These are phyloP conservation scores for Ryuthela nishihirai DNA, from an alignment of 2,888 invertebrate genomes.

Conservation along the genomic window DNA sequence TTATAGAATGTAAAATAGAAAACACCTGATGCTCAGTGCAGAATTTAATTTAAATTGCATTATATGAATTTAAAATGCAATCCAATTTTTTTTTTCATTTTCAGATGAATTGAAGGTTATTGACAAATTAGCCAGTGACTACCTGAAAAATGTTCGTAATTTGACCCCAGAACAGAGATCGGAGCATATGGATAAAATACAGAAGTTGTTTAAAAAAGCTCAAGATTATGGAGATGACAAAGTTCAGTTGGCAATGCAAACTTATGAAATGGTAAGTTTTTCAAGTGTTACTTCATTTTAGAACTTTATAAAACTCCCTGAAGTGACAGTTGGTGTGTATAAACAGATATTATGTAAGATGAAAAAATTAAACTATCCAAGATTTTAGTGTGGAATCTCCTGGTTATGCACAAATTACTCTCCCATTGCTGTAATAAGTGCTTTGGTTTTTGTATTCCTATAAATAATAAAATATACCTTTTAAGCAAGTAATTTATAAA, in stretches of 20 bases:
- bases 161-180: conserved; percentile 67
- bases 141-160: conserved; percentile 67
- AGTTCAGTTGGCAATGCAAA: conserved; percentile 94
- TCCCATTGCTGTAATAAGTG: too few species aligned
- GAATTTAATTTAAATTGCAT: not conserved
- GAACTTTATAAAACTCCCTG: too few species aligned
- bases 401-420: too few species aligned
- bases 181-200: conserved; percentile 77
- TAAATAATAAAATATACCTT: too few species aligned
- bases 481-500: too few species aligned
- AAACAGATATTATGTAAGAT: too few species aligned
- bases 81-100: conserved; percentile 25
- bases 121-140: conserved; percentile 78
- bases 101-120: conserved; percentile 71
- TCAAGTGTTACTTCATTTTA: too few species aligned
- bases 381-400: too few species aligned
- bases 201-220: conserved; percentile 85
- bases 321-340: too few species aligned
- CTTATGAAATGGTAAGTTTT: conserved; percentile 89
- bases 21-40: not conserved
- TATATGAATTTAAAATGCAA: not conserved
- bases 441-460: too few species aligned
- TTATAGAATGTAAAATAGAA: too few species aligned
- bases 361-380: too few species aligned
- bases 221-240: conserved; percentile 96